Base-by-base conservation (phyloP, 2,797 vertebrate genomes). In the Podargus strigoides region DNA sequence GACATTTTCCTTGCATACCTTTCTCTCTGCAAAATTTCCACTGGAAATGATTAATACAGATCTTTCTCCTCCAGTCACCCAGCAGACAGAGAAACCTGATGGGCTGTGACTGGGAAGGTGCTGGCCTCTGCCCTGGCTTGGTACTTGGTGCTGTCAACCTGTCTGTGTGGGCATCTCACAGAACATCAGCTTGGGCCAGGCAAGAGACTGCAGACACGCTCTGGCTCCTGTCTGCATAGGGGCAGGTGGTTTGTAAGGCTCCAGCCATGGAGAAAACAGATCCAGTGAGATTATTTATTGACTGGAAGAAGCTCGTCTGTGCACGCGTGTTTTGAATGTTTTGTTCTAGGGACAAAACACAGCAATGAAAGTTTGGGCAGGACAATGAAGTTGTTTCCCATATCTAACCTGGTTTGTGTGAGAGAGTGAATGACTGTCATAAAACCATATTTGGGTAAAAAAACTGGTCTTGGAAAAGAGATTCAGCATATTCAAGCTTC, bases 221-320 rank as follows among this genome's bases (percentile, higher is more conserved):
- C 58, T 49, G n/a, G n/a, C 82, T 91, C 62, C 66, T 60, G 47
- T 52, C 47, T 83, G 23, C 3, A 0, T 12, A 12, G n/a, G 44
- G 58, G 24, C 82, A 50, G 37, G 32, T 79, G 79, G n/a, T 92
- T 93, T 68, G 11, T 50, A 90, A 90, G 82, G 85, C 73, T 91
- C 76, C 66, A 67, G 46, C 46, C 80, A 32, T 28, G 41, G 55
- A 75, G 59, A 49, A 97, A 90, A 88, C 47, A 34, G 56, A 76
- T 42, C 53, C 68, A 52, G 74, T 58, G 84, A 77, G 53, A 90
- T 62, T 68, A 87, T 94, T 96, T 90, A 89, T 90, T 85, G 78
- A 85, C 84, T 89, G 90, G 77, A 92, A 77, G 75, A 85, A 83
- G 46, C 7, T 26, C 41, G n/a, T 53, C 39, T 94, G 81, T 80